These are phyloP conservation scores for Stichodactyla helianthus DNA, from an alignment of 64 coral and sea anemone genomes.

Conservation along the genomic window DNA sequence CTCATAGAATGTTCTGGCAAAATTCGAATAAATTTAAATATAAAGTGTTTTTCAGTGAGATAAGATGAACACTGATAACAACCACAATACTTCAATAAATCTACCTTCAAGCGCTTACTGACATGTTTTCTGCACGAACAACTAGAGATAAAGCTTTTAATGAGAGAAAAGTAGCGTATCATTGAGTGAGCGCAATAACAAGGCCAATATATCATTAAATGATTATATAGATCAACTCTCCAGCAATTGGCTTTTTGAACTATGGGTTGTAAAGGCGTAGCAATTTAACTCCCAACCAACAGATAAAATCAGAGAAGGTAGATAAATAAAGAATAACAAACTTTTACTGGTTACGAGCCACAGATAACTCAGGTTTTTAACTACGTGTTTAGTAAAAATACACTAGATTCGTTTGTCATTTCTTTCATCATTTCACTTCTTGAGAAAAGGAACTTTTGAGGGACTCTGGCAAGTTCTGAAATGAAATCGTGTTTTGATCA, in stretches of 20 bases:
- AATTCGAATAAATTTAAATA: neutral
- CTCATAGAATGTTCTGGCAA: neutral
- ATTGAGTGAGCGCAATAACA: neutral
- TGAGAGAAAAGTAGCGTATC: neutral
- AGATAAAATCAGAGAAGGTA: neutral
- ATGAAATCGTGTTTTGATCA: neutral
- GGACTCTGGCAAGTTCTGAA: too few species aligned
- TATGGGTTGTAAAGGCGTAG: constrained; percentile 1
- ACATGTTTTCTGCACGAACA: neutral
- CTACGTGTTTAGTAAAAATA: neutral
- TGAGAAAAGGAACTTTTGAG: neutral
- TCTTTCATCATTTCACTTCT: neutral
- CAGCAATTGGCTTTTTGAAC: neutral
- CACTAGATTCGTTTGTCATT: neutral
- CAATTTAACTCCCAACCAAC: neutral
- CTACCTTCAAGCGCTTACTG: neutral
- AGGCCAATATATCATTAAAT: neutral
- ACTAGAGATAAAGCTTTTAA: neutral
- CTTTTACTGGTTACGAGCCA: too few species aligned
- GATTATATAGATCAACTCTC: neutral
- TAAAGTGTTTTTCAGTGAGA: neutral
- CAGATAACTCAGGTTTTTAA: neutral
- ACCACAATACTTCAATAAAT: neutral
- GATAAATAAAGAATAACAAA: neutral
- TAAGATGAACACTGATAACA: neutral